Evolutionary conservation across 1,140 invertebrate species (phyloP).

Genomic region (Hetaerina americana): DNA sequence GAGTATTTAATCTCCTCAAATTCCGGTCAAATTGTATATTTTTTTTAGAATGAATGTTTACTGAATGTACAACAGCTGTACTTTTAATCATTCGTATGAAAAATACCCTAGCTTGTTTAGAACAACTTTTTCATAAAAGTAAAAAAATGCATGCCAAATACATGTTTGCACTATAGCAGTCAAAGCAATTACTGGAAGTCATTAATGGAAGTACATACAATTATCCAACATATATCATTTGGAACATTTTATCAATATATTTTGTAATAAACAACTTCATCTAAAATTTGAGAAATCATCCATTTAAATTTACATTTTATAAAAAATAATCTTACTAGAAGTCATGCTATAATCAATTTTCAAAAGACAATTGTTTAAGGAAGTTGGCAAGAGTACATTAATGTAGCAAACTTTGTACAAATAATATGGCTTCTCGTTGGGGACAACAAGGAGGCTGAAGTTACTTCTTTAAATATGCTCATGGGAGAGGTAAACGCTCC

Average conservation of each 20-base stretch:
- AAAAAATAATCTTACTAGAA: constrained; percentile 1
- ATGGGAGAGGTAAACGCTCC: background rate
- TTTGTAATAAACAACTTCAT: background rate
- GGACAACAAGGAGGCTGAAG: background rate
- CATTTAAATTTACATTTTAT: background rate
- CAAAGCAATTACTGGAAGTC: background rate
- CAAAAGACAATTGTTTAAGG: background rate
- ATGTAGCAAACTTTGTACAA: background rate
- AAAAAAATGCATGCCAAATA: background rate
- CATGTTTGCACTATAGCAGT: background rate
- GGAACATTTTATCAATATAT: background rate
- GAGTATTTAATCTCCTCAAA: background rate
- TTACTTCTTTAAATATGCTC: background rate
- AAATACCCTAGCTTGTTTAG: background rate
- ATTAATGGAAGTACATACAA: background rate
- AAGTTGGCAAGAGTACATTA: background rate
- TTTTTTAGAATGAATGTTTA: too few species aligned
- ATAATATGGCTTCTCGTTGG: background rate
- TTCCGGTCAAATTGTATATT: background rate
- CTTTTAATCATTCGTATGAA: background rate
- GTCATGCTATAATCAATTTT: background rate
- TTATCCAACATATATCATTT: background rate
- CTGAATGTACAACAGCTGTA: background rate
- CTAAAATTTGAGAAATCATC: background rate
- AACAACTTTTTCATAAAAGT: background rate